Evolutionary conservation across 2,113 vertebrate species (phyloP).

Genomic region (Progne subis): DNA sequence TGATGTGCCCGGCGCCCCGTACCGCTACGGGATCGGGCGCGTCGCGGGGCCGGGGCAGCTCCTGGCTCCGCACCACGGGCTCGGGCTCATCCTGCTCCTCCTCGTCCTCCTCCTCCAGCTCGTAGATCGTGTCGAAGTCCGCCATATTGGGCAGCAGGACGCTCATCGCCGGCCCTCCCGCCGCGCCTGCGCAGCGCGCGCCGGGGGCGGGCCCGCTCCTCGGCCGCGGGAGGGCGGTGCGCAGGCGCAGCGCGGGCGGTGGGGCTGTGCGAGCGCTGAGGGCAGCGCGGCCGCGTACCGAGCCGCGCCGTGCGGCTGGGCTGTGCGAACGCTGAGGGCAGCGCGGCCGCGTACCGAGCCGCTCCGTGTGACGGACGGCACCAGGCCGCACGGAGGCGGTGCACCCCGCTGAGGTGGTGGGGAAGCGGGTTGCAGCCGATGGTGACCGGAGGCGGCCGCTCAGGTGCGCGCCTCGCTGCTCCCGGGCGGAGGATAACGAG

Average conservation of each 20-base stretch:
- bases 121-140: constrained; percentile 98
- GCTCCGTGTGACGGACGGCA: background rate
- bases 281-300: background rate
- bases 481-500: background rate
- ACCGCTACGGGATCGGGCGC: constrained; percentile 93
- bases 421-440: too few relatives aligned
- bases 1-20: constrained; percentile 95
- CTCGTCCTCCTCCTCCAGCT: constrained; percentile 93
- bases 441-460: too few relatives aligned
- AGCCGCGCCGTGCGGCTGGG: background rate
- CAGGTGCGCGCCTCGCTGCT: background rate
- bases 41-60: constrained; percentile 83
- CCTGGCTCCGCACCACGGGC: constrained; percentile 87
- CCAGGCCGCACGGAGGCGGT: too few relatives aligned
- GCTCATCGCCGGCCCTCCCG: constrained; percentile 79
- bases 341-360: too few relatives aligned
- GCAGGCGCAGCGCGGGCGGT: too few relatives aligned
- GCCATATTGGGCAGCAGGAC: constrained; percentile 96
- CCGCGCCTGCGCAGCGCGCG: background rate
- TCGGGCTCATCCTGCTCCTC: constrained; percentile 51
- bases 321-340: too few relatives aligned
- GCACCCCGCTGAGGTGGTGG: too few relatives aligned
- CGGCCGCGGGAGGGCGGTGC: too few relatives aligned
- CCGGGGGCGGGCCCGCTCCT: background rate
- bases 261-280: too few relatives aligned